phyloP scores from a whole-genome alignment of 92 coral and sea anemone genomes.

The Umimayanthus kanabou region DNA sequence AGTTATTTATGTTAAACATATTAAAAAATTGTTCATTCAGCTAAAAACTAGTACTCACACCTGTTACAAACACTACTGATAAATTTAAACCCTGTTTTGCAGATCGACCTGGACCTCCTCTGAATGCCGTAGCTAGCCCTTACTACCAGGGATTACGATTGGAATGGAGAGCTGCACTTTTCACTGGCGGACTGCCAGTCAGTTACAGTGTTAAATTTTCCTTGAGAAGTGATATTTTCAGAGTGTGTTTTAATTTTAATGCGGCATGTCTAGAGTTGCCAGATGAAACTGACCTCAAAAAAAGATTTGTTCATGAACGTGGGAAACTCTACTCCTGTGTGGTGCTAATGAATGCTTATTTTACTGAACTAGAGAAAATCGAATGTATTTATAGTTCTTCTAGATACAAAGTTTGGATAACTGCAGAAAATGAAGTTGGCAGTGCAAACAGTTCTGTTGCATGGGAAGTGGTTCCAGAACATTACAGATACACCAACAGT shows the following conservation, averaged over 20 bases:
- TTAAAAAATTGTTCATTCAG: too few relatives aligned
- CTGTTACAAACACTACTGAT: not conserved
- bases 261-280: not conserved
- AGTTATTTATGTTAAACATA: too few relatives aligned
- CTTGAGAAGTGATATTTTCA: too few relatives aligned
- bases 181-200: constrained; percentile 14
- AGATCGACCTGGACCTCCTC: constrained; percentile 15
- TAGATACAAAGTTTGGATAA: not conserved
- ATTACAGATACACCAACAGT: too few relatives aligned
- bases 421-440: constrained; percentile 23
- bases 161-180: constrained; percentile 4
- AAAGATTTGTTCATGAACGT: not conserved
- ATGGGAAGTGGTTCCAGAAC: too few relatives aligned
- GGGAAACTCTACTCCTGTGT: constrained; percentile 13
- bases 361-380: too few relatives aligned
- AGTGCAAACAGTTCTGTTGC: not conserved
- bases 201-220: constrained; percentile 17
- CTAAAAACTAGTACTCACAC: not conserved
- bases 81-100: not conserved
- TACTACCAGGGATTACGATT: not conserved
- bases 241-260: not conserved
- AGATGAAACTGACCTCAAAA: not conserved
- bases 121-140: not conserved
- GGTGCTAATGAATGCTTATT: not conserved
- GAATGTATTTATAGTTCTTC: not conserved